Evolutionary conservation across 2,113 vertebrate species (phyloP).

Genomic region (Gambusia affinis): DNA sequence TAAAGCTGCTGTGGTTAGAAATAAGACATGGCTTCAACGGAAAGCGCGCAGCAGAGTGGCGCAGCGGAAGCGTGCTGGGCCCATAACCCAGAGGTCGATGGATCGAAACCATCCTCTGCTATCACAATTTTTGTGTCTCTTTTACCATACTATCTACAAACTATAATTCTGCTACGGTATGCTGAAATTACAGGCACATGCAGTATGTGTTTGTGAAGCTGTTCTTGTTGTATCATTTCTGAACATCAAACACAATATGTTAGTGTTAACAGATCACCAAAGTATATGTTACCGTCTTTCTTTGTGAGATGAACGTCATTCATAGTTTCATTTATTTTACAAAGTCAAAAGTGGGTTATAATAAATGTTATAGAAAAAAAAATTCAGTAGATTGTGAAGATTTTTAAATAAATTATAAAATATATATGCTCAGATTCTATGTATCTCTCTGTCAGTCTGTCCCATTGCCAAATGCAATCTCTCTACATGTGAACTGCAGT

Average conservation of each 20-base stretch:
- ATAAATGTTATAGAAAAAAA: background rate
- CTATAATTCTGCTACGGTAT: too few species aligned
- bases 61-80: constrained; percentile 74
- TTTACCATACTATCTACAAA: background rate
- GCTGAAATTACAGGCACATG: too few species aligned
- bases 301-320: background rate
- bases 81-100: constrained; percentile 79
- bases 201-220: too few species aligned
- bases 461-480: background rate
- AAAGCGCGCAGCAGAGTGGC: constrained; percentile 62
- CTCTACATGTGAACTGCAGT: background rate
- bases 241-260: too few species aligned
- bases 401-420: too few species aligned
- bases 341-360: background rate
- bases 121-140: background rate
- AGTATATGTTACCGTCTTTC: background rate
- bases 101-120: constrained; percentile 79
- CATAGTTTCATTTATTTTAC: background rate
- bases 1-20: too few species aligned
- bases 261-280: background rate
- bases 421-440: background rate
- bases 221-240: too few species aligned
- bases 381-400: background rate
- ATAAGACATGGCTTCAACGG: accelerated
- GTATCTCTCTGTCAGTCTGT: background rate